Percentiles rank a stretch among this genome's conserved stretches.
These are phyloP conservation scores for Caenorhabditis sp. DNA, from an alignment of 2,888 invertebrate genomes.

Conservation along the genomic window DNA sequence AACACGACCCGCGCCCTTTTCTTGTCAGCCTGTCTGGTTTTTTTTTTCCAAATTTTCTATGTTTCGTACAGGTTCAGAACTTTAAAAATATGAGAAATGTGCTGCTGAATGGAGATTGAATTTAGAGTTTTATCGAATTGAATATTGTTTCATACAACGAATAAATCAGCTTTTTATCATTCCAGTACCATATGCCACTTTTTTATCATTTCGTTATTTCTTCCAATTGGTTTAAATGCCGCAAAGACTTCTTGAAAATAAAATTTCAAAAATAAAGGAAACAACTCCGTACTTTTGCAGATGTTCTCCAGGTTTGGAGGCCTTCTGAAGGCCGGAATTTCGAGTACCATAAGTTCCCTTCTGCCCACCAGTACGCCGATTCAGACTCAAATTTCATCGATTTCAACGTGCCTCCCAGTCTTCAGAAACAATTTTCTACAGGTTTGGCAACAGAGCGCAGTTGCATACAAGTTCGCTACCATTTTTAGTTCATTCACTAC, in stretches of 20 bases:
- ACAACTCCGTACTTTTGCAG: too few relatives aligned
- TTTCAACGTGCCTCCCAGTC: slow-evolving; percentile 38
- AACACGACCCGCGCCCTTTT: slow-evolving; percentile 21
- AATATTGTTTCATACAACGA: neutral
- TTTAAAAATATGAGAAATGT: slow-evolving; percentile 1
- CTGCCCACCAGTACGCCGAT: slow-evolving; percentile 4
- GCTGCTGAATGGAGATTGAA: slow-evolving; percentile 22
- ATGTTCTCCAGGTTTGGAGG: slow-evolving; percentile 58
- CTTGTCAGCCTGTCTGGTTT: slow-evolving; percentile 26
- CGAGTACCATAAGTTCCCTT: slow-evolving; percentile 28
- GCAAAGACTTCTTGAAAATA: neutral
- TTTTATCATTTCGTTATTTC: slow-evolving; percentile 1
- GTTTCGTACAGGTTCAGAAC: slow-evolving; percentile 18
- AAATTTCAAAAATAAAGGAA: too few relatives aligned
- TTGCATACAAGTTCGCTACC: too few relatives aligned
- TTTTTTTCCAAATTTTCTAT: neutral
- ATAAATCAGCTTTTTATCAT: slow-evolving; percentile 11
- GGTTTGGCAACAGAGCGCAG: neutral
- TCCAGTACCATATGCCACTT: neutral
- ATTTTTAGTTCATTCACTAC: slow-evolving; percentile 75
- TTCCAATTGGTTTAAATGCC: slow-evolving; percentile 9
- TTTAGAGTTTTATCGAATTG: too few relatives aligned
- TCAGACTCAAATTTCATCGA: slow-evolving; percentile 23
- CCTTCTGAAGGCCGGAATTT: slow-evolving; percentile 30
- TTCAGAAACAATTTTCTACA: slow-evolving; percentile 59